Base-by-base conservation (phyloP, 2,888 invertebrate genomes). In the Tribolium freemani region DNA sequence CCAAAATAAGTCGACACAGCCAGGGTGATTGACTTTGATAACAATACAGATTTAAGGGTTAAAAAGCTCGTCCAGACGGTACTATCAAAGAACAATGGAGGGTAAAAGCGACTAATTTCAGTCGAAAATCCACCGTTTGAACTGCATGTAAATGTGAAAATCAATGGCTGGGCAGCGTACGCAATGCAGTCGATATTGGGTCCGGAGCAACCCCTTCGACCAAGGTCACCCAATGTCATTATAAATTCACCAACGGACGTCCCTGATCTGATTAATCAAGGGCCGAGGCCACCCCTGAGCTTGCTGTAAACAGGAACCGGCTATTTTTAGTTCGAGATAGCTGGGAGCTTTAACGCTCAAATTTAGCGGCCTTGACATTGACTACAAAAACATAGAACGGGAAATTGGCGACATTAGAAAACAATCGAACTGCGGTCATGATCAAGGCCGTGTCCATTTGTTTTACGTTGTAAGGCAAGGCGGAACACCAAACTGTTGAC, bases 131-230 rank as follows among this genome's bases (percentile, higher is more conserved):
- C 13, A 63, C 30, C 50, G 45, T 46, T 21, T 38, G 51, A 58
- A 60, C 60, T 69, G 67, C 60, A 69, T 67, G 31, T 56, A 56
- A 46, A 67, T 67, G 72, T 70, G 70, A 76, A 79, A 78, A 79
- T 78, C 79, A 77, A 78, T 79, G 76, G 69, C 75, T 75, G 76
- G 74, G 38, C 70, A 72, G 58, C 77, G 74, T 79, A 79, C 80
- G 80, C 80, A 80, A 80, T 80, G 80, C 80, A 78, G 80, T 76
- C 78, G 67, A 76, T 77, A 78, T 79, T 77, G 75, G 76, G 73
- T 72, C 73, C 69, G 71, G 75, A 72, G 73, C 67, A 72, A 58
- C 76, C 78, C 53, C 69, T 61, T 48, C 66, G 46, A 26, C 72
- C 79, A 79, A 80, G 80, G 81, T 80, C 79, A 76, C 69, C 9